Evolutionary conservation across 2,113 vertebrate species (phyloP), one percentile per base, ranked within the genome.

Genomic region (Pteruthius melanotis): DNA sequence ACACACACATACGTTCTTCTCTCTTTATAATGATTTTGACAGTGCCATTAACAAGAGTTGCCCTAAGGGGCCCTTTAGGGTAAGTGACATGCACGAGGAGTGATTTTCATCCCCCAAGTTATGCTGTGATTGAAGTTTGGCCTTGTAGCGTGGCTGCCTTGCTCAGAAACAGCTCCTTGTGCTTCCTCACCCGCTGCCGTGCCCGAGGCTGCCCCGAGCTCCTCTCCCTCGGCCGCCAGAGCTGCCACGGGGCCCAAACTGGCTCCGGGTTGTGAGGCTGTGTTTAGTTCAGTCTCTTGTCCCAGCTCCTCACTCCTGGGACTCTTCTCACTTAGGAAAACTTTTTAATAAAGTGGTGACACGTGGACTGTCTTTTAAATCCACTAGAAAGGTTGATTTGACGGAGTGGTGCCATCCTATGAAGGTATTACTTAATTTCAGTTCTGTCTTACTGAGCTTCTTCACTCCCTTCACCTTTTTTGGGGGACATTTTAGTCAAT

Each of bases 71-170:
- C 95, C 92, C 97, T 95, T 75, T 49, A 68, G 94, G 95, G 97
- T 95, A 95, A 97, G 97, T 96, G 96, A 97, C 96, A 97, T 96
- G 89, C 96, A 97, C 37, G 92, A 97, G 92, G 94, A 95, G 90
- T 63, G 33, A 77, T 94, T 95, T 96, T 95, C 91, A 96, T 95
- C 97, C 89, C 90, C 19, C 94, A 88, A 87, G 91, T 95, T 95
- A 91, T 95, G 97, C 97, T 92, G 94, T 91, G 93, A 96, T 97
- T 97, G 71, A 78, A 92, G 97, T 68, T 78, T 93, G 94, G 93
- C 92, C 91, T 57, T 59, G 80, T 57, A 83, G 77, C 50, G 4
- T 54, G 75, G 92, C 92, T 82, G 86, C 94, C 84, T 95, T 74
- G 59, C 87, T 94, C 85, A 59, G 82, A 53, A 94, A 10, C 3